Base-by-base conservation (phyloP, 2,797 vertebrate genomes). In the Arremon brunneinucha region DNA sequence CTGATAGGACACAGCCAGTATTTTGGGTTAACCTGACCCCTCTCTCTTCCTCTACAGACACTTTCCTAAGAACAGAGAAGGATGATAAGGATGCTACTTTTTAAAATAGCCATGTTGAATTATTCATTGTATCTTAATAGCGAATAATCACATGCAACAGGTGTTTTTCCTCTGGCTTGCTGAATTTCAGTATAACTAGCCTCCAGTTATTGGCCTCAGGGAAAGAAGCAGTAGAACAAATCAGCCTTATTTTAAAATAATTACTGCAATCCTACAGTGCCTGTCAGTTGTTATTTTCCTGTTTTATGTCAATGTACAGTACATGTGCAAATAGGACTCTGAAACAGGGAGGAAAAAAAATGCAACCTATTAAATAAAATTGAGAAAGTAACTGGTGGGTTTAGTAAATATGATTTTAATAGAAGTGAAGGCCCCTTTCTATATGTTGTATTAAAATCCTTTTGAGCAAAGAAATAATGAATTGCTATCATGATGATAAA, bases 51-150 rank as follows among this genome's bases (percentile, higher is more conserved):
- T 72, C 62, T 64, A 70, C 59, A 81, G 55, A 83, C 19, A 24
- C 70, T 74, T 75, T 57, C 69, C 84, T 87, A 84, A 82, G 62
- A 89, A 84, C 18, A 41, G 44, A 74, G 78, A 70, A 62, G 50
- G 19, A 22, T 49, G 63, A 87, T 84, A 96, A 92, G 50, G 95
- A 62, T 80, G n/a, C 46, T 93, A 72, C 71, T 89, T 92, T 89
- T n/a, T 7, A 82, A 95, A 95, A 94, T 89, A 92, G 56, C 87
- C 52, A 35, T 35, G 35, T 60, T 98, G 97, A 97, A 98, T 98
- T 97, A 98, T 98, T 97, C 95, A 97, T 97, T 91, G 60, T 76
- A 93, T 96, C 95, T 95, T 96, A 97, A 97, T 92, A 96, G 83
- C 41, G 34, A 95, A 90, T 95, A 97, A 97, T 97, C 80, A 77